A percentile compares a stretch with the other conserved stretches of the same genome.
These are phyloP conservation scores for Tipula vernalis DNA, from an alignment of 2,888 invertebrate species.

Conservation along the genomic window DNA sequence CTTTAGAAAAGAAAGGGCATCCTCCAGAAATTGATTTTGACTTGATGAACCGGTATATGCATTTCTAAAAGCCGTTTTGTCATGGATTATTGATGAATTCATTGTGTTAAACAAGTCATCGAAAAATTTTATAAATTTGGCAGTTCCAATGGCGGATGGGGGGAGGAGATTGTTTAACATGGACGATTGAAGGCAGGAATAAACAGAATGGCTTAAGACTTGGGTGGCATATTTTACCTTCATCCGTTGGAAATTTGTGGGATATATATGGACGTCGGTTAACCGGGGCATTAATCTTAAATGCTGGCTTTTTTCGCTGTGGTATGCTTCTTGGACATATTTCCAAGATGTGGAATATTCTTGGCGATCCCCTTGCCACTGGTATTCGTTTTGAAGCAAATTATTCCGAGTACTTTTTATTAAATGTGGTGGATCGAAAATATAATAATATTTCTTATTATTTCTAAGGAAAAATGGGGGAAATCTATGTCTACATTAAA, in stretches of 20 bases:
- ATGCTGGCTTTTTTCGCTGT: background rate
- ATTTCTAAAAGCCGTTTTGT: background rate
- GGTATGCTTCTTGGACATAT: background rate
- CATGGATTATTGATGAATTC: background rate
- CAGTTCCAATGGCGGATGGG: background rate
- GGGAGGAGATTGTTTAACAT: background rate
- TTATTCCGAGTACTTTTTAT: background rate
- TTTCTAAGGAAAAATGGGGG: background rate
- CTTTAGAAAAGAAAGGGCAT: background rate
- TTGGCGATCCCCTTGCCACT: background rate
- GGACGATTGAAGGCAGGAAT: background rate
- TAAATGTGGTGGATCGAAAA: too few relatives aligned
- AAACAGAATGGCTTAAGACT: background rate
- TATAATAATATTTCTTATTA: background rate
- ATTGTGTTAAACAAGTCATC: too few relatives aligned
- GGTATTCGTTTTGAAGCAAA: background rate
- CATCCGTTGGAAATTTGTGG: background rate
- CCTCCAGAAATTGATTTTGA: background rate
- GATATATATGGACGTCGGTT: background rate
- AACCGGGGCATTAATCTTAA: background rate
- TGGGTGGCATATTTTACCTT: background rate
- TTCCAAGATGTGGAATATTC: too few relatives aligned
- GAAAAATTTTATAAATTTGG: background rate
- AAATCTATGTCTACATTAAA: too few relatives aligned
- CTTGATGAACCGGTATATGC: background rate